phyloP scores from a whole-genome alignment of 2,113 vertebrate genomes.

The Varanus komodoensis region DNA sequence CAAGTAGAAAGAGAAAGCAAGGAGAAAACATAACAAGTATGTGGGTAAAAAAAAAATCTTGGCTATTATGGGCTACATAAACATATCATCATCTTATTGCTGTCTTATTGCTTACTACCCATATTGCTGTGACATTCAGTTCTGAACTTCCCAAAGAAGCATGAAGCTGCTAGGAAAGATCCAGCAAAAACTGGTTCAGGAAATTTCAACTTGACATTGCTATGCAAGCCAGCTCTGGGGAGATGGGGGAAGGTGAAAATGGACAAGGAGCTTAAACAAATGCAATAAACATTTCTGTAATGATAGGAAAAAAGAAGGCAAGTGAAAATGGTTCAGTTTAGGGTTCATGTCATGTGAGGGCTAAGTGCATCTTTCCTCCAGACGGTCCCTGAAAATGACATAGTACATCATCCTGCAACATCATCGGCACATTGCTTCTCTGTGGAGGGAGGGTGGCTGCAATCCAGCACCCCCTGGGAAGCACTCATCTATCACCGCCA shows the following conservation, averaged over 20 bases:
- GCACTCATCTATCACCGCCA: neutral
- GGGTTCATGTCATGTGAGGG: neutral
- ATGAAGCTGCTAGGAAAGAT: conserved; percentile 59
- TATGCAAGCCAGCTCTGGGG: conserved; percentile 40
- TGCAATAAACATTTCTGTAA: neutral
- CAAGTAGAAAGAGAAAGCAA: neutral
- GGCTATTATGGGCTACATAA: conserved; percentile 28
- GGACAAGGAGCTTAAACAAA: neutral
- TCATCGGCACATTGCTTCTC: neutral
- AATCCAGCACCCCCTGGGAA: neutral
- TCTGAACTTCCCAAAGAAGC: conserved; percentile 67
- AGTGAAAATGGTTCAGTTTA: neutral
- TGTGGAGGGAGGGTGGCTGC: neutral
- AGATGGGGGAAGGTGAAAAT: conserved; percentile 22
- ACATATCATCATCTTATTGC: neutral
- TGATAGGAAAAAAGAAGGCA: neutral
- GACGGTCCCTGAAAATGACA: neutral
- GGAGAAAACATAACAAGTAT: neutral
- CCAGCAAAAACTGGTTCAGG: conserved; percentile 71
- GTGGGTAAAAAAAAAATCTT: neutral
- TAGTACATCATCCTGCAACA: neutral
- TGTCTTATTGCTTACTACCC: conserved; percentile 29
- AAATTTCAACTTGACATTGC: conserved; percentile 57
- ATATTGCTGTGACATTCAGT: conserved; percentile 68
- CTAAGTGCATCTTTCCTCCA: neutral